Percentiles rank a stretch among this genome's conserved stretches.
phyloP scores from a whole-genome alignment of 30 jellyfish, hydroid and myxozoan species.

The Pelagia noctiluca region DNA sequence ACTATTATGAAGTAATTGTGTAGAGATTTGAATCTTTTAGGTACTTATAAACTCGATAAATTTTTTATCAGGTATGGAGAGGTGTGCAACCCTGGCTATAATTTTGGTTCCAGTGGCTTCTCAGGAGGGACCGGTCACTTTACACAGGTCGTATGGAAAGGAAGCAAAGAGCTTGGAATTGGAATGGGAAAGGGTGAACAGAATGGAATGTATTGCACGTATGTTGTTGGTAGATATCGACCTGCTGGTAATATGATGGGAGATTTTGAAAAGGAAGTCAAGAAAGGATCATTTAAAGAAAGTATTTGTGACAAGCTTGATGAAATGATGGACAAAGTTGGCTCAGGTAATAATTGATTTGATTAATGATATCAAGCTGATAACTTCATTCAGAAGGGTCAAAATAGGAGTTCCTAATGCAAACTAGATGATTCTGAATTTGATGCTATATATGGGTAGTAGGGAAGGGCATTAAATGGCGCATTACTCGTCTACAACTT shows the following conservation, averaged over 20 bases:
- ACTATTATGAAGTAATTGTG: background rate
- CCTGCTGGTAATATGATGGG: conserved; percentile 87
- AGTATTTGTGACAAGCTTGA: conserved; percentile 51
- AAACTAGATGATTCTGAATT: too few species aligned
- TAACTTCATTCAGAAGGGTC: too few species aligned
- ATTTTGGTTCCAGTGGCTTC: conserved; percentile 61
- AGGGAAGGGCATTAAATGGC: too few species aligned
- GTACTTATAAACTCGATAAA: too few species aligned
- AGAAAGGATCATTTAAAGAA: conserved; percentile 68
- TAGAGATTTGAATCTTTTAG: background rate
- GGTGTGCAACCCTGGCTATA: conserved; percentile 87
- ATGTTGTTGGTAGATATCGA: conserved; percentile 86
- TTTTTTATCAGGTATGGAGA: conserved; percentile 98
- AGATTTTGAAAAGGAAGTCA: conserved; percentile 70
- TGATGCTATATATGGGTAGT: too few species aligned
- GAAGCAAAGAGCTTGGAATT: conserved; percentile 73
- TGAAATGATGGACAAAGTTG: conserved; percentile 14
- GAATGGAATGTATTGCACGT: conserved; percentile 74
- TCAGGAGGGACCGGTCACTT: conserved; percentile 79
- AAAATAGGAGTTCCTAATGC: too few species aligned
- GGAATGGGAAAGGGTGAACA: conserved; percentile 70
- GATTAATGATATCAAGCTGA: too few species aligned
- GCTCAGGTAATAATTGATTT: conserved; percentile 8
- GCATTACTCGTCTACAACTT: too few species aligned
- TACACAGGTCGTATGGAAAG: conserved; percentile 85